Percentiles rank a stretch among this genome's conserved stretches.
phyloP scores from a whole-genome alignment of 2,113 vertebrate genomes.

The Todiramphus chloris region DNA sequence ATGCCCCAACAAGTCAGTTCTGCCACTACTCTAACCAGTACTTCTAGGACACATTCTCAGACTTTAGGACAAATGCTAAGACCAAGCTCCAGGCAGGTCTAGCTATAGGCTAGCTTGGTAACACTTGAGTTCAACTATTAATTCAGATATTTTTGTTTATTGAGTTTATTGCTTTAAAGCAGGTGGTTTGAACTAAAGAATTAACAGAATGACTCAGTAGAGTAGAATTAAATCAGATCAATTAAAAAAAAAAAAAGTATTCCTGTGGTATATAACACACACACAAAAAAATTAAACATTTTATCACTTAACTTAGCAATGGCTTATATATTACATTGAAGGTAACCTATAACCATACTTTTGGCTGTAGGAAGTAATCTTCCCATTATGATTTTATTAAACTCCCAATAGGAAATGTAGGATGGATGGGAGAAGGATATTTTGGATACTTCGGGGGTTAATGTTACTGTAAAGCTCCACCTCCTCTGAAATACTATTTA shows the following conservation, averaged over 20 bases:
- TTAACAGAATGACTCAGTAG: neutral
- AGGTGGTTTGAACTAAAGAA: neutral
- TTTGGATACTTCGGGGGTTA: neutral
- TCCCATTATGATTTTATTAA: neutral
- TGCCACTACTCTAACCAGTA: neutral
- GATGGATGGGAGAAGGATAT: neutral
- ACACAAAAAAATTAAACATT: neutral
- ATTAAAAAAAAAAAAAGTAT: neutral
- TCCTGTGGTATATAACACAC: neutral
- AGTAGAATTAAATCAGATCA: neutral
- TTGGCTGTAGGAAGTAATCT: neutral
- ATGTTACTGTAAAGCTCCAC: neutral
- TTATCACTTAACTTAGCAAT: neutral
- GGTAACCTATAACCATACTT: neutral
- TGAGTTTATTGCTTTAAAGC: neutral
- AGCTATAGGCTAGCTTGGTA: neutral
- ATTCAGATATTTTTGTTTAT: neutral
- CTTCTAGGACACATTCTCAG: neutral
- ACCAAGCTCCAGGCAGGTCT: neutral
- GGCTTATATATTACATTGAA: neutral
- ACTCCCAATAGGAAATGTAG: neutral
- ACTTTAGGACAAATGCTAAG: neutral
- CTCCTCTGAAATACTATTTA: neutral
- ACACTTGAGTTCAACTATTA: neutral
- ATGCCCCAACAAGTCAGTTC: neutral